Conservation (phyloP, 2,888 invertebrate genomes). For the Sphaerophoria taeniata region DNA sequence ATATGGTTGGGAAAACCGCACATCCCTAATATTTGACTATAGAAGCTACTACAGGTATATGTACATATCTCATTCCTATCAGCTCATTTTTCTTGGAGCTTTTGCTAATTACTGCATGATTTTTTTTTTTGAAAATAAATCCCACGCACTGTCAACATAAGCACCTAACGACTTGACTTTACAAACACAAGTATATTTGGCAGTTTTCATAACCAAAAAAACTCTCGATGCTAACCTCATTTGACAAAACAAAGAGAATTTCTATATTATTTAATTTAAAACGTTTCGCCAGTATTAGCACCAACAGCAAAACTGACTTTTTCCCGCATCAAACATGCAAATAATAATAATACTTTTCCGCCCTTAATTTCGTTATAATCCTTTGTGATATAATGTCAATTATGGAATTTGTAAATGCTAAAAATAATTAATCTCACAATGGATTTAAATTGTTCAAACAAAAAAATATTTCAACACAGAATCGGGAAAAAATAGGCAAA, state of each 20-base stretch:
- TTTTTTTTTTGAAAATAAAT: constrained; percentile 71
- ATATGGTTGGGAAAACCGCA: too few species aligned
- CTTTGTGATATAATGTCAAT: constrained; percentile 74
- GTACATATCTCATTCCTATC: too few species aligned
- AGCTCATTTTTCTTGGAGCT: too few species aligned
- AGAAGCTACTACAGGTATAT: too few species aligned
- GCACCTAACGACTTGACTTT: constrained; percentile 18
- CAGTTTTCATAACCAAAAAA: constrained; percentile 67
- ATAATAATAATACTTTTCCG: constrained; percentile 34
- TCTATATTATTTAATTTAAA: constrained; percentile 72
- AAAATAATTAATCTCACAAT: constrained; percentile 75
- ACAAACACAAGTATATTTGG: not conserved
- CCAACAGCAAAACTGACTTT: constrained; percentile 45
- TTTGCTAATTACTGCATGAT: constrained; percentile 54
- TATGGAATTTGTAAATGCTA: constrained; percentile 74
- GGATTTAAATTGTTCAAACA: constrained; percentile 74
- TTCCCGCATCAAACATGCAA: constrained; percentile 45
- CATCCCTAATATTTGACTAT: too few species aligned
- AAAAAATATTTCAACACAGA: constrained; percentile 2
- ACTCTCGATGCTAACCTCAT: constrained; percentile 79
- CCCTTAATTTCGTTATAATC: constrained; percentile 74
- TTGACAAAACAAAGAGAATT: constrained; percentile 80
- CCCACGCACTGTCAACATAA: constrained; percentile 67
- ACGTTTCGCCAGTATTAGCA: too few species aligned
- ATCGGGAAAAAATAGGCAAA: constrained; percentile 53